These are phyloP conservation scores for Chaetorhynchus papuensis DNA, from an alignment of 2,113 vertebrate genomes.

Conservation along the genomic window DNA sequence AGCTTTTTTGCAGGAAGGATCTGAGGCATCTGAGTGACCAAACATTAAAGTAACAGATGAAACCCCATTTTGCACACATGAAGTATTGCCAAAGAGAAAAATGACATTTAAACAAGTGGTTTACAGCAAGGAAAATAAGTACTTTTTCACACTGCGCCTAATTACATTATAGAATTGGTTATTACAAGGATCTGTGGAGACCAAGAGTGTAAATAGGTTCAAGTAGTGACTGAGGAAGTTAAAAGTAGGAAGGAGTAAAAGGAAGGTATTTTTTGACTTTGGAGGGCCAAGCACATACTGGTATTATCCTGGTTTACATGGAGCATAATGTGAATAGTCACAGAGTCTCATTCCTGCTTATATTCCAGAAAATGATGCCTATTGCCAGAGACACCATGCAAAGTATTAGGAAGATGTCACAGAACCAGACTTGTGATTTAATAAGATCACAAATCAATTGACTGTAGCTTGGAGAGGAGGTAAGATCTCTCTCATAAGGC, in stretches of 20 bases:
- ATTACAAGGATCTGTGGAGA: not conserved
- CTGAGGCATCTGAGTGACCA: not conserved
- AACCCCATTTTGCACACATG: not conserved
- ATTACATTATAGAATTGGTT: not conserved
- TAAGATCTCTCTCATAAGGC: fast-evolving
- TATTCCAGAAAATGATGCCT: not conserved
- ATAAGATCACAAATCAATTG: not conserved
- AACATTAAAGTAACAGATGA: not conserved
- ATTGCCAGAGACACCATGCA: not conserved
- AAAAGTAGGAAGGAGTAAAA: not conserved
- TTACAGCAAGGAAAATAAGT: not conserved
- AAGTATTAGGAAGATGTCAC: not conserved
- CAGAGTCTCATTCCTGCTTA: not conserved
- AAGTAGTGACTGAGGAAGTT: not conserved
- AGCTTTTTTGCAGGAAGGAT: not conserved
- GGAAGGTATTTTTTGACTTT: not conserved
- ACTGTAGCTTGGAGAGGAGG: not conserved
- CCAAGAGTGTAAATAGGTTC: not conserved
- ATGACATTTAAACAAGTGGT: not conserved
- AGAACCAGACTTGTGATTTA: not conserved
- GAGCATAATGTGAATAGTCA: not conserved
- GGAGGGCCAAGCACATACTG: not conserved
- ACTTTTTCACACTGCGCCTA: not conserved
- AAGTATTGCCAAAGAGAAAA: not conserved
- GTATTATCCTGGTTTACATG: not conserved